Evolutionary conservation across 2,888 invertebrate genomes (phyloP).

Genomic region (Pyrgus malvae): DNA sequence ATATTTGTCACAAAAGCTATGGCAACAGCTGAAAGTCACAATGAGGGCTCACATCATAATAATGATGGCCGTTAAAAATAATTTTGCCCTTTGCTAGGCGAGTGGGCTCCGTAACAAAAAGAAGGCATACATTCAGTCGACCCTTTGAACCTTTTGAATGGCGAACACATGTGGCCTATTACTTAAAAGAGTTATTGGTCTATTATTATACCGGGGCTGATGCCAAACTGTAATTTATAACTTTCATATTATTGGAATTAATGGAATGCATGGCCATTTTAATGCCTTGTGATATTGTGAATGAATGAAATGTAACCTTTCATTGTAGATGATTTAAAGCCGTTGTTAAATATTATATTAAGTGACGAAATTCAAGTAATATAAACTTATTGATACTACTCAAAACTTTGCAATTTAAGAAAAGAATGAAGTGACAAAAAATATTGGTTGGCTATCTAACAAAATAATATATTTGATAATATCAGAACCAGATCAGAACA

Average conservation of each 20-base stretch:
- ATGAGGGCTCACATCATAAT: conserved; percentile 23
- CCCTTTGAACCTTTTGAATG: conserved; percentile 50
- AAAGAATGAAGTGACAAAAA: no score
- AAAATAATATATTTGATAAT: no score
- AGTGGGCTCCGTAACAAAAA: conserved; percentile 37
- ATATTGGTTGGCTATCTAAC: no score
- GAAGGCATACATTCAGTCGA: conserved; percentile 44
- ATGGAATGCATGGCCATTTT: conserved; percentile 4
- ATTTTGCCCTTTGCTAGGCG: conserved; percentile 49
- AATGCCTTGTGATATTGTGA: no score
- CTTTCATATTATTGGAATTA: conserved; percentile 28
- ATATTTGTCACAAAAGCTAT: conserved; percentile 9
- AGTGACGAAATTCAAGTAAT: no score
- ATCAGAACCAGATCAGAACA: no score
- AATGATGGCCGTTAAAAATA: conserved; percentile 47
- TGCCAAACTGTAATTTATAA: conserved; percentile 32
- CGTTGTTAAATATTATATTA: no score
- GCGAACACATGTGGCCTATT: conserved; percentile 56
- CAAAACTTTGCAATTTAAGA: no score
- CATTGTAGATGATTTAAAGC: no score
- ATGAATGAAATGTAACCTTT: no score
- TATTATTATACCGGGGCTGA: conserved; percentile 48
- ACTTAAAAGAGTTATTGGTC: conserved; percentile 56
- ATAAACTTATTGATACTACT: no score
- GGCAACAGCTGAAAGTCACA: conserved; percentile 9